Evolutionary conservation across 2,888 invertebrate species (phyloP).

Genomic region (Dynastes maya): DNA sequence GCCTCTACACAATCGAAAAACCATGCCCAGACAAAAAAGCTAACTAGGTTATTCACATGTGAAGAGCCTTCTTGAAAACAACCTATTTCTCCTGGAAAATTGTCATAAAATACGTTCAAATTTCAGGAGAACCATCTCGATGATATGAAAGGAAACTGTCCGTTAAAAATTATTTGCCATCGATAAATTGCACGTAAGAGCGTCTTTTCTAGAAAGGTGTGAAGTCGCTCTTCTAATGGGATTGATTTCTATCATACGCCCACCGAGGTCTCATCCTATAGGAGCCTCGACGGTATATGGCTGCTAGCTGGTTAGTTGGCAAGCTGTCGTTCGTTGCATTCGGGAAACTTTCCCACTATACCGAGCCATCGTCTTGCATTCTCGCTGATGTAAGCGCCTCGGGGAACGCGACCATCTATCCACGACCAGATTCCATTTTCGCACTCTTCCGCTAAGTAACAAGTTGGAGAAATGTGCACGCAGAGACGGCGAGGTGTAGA

Average conservation of each 20-base stretch:
- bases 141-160: conserved; percentile 38
- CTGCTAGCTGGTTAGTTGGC: not conserved
- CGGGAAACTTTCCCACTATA: conserved; percentile 34
- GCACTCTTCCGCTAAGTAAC: conserved; percentile 51
- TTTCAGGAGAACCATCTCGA: not conserved
- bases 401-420: conserved; percentile 21
- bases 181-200: conserved; percentile 46
- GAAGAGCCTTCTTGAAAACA: no score
- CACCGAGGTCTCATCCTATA: conserved; percentile 1
- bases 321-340: not conserved
- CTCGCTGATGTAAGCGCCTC: conserved; percentile 26
- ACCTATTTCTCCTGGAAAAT: not conserved
- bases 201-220: conserved; percentile 28
- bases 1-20: no score
- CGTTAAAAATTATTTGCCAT: conserved; percentile 40
- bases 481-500: not conserved
- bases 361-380: conserved; percentile 15
- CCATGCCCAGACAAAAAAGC: no score
- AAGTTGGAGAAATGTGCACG: conserved; percentile 48
- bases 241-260: conserved; percentile 45
- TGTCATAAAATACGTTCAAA: conserved; percentile 5
- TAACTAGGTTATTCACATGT: no score
- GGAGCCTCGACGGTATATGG: not conserved
- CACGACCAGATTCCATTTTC: conserved; percentile 43
- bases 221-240: conserved; percentile 46